Base-by-base conservation (phyloP, 2,888 invertebrate species). In the Leucophenga montana region DNA sequence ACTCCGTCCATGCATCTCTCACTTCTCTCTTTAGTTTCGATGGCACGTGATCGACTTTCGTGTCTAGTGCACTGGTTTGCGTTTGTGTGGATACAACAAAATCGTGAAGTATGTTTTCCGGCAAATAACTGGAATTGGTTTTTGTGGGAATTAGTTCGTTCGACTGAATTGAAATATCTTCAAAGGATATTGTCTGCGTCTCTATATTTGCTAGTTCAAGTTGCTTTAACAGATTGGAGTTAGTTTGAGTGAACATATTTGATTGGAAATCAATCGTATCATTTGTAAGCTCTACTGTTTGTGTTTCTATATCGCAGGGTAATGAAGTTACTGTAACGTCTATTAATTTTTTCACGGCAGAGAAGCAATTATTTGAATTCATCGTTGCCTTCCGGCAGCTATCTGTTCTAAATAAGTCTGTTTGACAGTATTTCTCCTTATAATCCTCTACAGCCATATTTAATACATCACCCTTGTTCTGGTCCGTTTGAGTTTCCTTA, bases 221-320 rank as follows among this genome's bases (percentile, higher is more conserved):
- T 48, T 91, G 86, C 46, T 89, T 91, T 54, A 92, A 85, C 54
- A 91, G 88, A 65, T 91, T 91, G 67, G 91, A 90, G 76, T 91
- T 92, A 1, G 91, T 91, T n/a, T 84, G 84, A 0, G 91, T 91
- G 71, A 88, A 78, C 79, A 79, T 83, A 44, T 81, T 76, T 0
- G 80, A 73, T 9, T 75, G 81, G 0, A 72, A 82, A 68, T 79
- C 75, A 5, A 74, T 68, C 53, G 75, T 77, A n/a, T 68, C 5
- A 14, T 67, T 67, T 9, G 22, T n/a, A 57, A 77, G 72, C n/a
- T 75, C 84, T 74, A 91, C 91, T 0, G 92, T 92, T 85, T 92
- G 92, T 0, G 92, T 92, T 85, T 92, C 92, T 71, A 88, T 90
- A 73, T 91, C 90, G 66, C 91, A 91, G 16, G 39, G n/a, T 3